Base-by-base conservation (phyloP, 2,888 invertebrate genomes). In the Eurois occulta region DNA sequence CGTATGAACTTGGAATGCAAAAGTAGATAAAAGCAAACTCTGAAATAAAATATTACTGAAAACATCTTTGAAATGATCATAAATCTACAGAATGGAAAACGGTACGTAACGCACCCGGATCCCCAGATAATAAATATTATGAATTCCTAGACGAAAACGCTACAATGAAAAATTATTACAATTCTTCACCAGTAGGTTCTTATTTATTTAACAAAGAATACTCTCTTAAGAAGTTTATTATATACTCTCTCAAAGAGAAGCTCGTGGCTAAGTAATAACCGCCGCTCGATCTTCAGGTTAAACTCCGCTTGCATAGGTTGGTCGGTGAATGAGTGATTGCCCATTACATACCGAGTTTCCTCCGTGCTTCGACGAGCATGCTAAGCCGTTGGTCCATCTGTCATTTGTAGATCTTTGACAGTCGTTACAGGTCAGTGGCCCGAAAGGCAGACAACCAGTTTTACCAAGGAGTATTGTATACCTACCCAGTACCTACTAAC, bases 71-170 rank as follows among this genome's bases (percentile, higher is more conserved):
- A 75, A 69, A 75, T 28, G 21, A 58, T 65, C 75, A 69, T 80
- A 75, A 80, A 81, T 80, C 74, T 65, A 18, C 24, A 38, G 55
- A 58, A 58, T 43, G 80, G 41, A 18, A 55, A 68, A 38, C 58
- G 28, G n/a, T n/a, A 48, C 58, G 32, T 35, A 58, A 48, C 24
- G 38, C 21, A 71, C 46, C 4, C 38, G 28, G 16, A 64, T 48
- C 24, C 18, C 7, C 48, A 48, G 60, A 76, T 41, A 80, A 80
- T 41, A 80, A 80, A 79, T 72, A 79, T n/a, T 55, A 24, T n/a
- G 6, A n/a, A 73, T 79, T 71, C 41, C 64, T 11, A 35, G 32
- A 48, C 10, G 43, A 74, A 74, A 46, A 68, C 46, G 10, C 55
- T 28, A 62, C 43, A 81, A 55, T 62, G 43, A 75, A 80, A 81